Base-by-base conservation (phyloP, 2,797 vertebrate genomes). In the Catostomus latipinnis region DNA sequence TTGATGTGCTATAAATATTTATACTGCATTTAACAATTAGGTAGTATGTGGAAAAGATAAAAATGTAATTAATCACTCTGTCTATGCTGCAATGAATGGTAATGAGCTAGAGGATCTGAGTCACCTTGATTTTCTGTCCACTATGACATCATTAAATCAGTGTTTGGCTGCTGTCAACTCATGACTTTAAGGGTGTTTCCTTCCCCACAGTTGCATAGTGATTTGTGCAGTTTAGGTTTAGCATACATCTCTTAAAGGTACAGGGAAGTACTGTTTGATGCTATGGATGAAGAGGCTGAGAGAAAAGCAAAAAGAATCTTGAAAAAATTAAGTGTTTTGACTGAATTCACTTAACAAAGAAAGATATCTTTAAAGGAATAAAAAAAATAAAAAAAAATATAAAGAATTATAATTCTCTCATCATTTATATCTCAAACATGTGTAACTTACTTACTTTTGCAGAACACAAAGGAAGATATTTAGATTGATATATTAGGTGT, bases 141-240 rank as follows among this genome's bases (percentile, higher is more conserved):
- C 53, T 16, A 76, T 71, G 46, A 57, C 81, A 86, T 46, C 79
- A 81, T 82, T 81, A 60, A 78, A 63, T 78, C 65, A 65, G 71
- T 84, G 83, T 87, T 75, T 85, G 18, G 46, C 53, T 86, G 80
- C 76, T 85, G 76, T 89, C 52, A 71, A 61, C 77, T 22, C 61
- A 74, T 87, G 89, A 89, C 88, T 87, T 85, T 87, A 81, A 78
- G 78, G 46, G 46, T 60, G 74, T 83, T 52, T 58, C 6, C 45
- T 52, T 57, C 49, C 69, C 45, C 11, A 14, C 75, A 85, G 80
- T 80, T 91, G 86, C 83, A 89, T 89, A 87, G 89, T 76, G 79
- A 90, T 84, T 72, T 13, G 46, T 45, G 67, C 70, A 63, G 11
- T 53, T 68, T 76, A 61, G 48, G 77, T 56, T 78, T 73, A 50